A percentile compares a stretch with the other conserved stretches of the same genome.
Conservation (phyloP, 2,888 invertebrate genomes). For the Hyles lineata region DNA sequence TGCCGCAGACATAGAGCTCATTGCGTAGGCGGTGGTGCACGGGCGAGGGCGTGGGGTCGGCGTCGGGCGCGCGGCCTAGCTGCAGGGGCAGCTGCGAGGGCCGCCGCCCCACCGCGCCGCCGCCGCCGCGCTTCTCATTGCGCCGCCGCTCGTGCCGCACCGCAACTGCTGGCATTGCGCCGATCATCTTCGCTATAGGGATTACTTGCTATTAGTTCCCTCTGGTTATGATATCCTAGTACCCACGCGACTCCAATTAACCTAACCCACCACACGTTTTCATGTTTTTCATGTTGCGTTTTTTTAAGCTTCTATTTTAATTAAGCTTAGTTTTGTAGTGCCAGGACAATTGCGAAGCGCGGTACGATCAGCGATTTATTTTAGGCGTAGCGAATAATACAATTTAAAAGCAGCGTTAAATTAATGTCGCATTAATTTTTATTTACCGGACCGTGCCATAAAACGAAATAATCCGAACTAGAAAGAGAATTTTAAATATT, state of each 20-base stretch:
- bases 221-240: constrained; percentile 25
- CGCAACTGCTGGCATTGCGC: constrained; percentile 94
- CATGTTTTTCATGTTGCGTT: not conserved
- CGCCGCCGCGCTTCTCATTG: constrained; percentile 87
- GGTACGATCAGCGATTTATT: too few species aligned
- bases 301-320: not conserved
- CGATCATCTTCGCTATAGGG: constrained; percentile 88
- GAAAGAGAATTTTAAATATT: too few species aligned
- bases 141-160: constrained; percentile 92
- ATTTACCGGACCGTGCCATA: too few species aligned
- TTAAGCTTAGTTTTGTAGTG: too few species aligned
- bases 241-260: not conserved
- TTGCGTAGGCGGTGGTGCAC: constrained; percentile 83
- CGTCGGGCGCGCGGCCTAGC: constrained; percentile 86
- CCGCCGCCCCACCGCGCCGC: constrained; percentile 78
- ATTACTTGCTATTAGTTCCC: constrained; percentile 17
- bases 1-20: constrained; percentile 90
- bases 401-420: too few species aligned
- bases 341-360: too few species aligned
- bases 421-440: too few species aligned
- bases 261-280: not conserved
- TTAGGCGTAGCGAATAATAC: too few species aligned
- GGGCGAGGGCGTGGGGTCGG: constrained; percentile 88
- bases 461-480: too few species aligned
- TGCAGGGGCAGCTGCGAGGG: constrained; percentile 88